Conservation (phyloP, 2,113 vertebrate species). For the Archocentrus centrarchus region DNA sequence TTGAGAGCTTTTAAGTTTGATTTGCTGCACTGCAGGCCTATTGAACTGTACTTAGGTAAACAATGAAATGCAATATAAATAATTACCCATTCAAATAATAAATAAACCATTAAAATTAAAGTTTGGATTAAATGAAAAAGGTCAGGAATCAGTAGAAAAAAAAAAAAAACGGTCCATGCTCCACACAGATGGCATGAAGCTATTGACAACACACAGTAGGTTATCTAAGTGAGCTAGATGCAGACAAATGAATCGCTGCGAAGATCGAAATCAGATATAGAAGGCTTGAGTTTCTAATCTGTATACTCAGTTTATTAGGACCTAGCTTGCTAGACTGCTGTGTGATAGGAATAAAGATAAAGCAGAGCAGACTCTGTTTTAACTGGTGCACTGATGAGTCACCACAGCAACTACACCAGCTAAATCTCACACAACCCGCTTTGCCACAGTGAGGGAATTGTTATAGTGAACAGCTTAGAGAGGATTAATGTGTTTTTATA, state of each 20-base stretch:
- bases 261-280: background rate
- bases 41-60: background rate
- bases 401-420: constrained; percentile 48
- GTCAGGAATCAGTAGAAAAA: background rate
- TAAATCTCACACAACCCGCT: constrained; percentile 36
- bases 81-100: background rate
- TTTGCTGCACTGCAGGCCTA: background rate
- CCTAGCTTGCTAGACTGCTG: background rate
- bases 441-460: constrained; percentile 29
- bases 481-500: constrained; percentile 28
- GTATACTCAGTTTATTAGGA: background rate
- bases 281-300: background rate
- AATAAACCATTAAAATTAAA: background rate
- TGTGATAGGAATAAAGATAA: constrained; percentile 38
- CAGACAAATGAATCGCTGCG: background rate
- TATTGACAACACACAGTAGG: background rate
- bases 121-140: background rate
- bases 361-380: constrained; percentile 23
- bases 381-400: constrained; percentile 77
- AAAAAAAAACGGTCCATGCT: background rate
- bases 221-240: too few species aligned
- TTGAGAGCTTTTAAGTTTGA: background rate
- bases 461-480: constrained; percentile 31
- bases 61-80: background rate
- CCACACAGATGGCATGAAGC: background rate